Base-by-base conservation (phyloP, 2,113 vertebrate genomes). In the Alces alces region DNA sequence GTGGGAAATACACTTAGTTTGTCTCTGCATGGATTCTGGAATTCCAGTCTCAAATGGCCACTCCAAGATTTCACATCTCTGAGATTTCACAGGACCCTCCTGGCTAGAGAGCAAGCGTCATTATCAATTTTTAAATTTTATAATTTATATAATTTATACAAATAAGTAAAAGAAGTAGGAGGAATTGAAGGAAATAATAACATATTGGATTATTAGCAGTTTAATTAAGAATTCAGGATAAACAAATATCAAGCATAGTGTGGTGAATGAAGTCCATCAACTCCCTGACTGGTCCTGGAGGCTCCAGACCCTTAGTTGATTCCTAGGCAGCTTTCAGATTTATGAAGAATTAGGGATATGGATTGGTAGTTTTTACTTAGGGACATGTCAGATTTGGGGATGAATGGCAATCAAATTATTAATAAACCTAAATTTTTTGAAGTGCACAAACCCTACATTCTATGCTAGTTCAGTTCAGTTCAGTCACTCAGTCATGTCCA, bases 391-490 rank as follows among this genome's bases (percentile, higher is more conserved):
- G 66, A 83, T 15, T 84, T n/a, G 21, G 8, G 9, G 9, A 14
- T 73, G 45, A 94, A 43, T 87, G 28, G 4, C 58, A 70, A 64
- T 76, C 30, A 93, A 58, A 52, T 89, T 55, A 52, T 60, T 91
- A 83, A 27, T 30, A 94, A 78, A 83, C n/a, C 21, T 89, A 39
- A 88, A 39, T 83, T 43, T 54, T 61, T 54, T 64, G 54, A 64
- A 93, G 30, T 16, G 7, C 25, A 84, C 17, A 85, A 70, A 80
- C 14, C 54, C 21, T 78, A 92, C 79, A 54, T 89, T 80, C 64
- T 55, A 50, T n/a, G 50, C 54, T 90, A 23, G 6, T 73, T 73
- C 64, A 36, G 64, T 66, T 61, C 60, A 61, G 30, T 64, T 66
- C 33, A 66, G n/a, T 36, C 3, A 1, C n/a, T 70, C n/a, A 70